Evolutionary conservation across 2,888 invertebrate species (phyloP), one percentile per base, ranked within the genome.

Genomic region (Ectemnius cavifrons): DNA sequence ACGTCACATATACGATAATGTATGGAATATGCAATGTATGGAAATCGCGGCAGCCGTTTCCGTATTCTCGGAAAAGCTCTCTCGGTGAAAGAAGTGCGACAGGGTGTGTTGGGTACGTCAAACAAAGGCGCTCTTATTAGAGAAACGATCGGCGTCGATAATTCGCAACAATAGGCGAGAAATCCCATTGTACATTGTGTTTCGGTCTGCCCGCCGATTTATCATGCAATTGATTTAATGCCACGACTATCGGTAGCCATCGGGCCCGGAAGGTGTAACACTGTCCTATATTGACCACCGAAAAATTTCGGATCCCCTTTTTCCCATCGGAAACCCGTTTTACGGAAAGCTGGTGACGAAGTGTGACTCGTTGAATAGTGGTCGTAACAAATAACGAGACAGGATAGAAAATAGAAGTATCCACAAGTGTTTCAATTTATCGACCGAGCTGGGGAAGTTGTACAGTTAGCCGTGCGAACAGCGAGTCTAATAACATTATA

Each of bases 401-500:
- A 37, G 37, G 5, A 11, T 6, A 37, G 8, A 8, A 37, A 8
- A 11, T 37, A 6, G 8, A 37, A 37, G 37, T 37, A 11, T 11
- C 5, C 37, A 37, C 37, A 37, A 80, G 75, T 77, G 79, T 82
- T 82, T 82, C 78, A 82, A 84, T 84, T 84, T 83, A 84, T 81
- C 73, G 79, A 67, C 62, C 70, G 52, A 74, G 72, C 66, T 78
- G 11, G 37, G 64, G 71, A 70, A 64, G 65, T 56, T 73, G 75
- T 79, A 79, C 80, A 78, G 80, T 79, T 79, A 79, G 71, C 75
- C 82, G 85, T 80, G 84, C 76, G 84, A 84, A 81, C 81, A 76
- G 69, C 69, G 78, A 80, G 80, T 84, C 86, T 88, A 88, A 88
- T 87, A 88, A 88, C 86, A 86, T 85, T 87, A 89, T 88, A 87